Evolutionary conservation across 2,113 vertebrate genomes (phyloP).

Genomic region (Cheilinus undulatus): DNA sequence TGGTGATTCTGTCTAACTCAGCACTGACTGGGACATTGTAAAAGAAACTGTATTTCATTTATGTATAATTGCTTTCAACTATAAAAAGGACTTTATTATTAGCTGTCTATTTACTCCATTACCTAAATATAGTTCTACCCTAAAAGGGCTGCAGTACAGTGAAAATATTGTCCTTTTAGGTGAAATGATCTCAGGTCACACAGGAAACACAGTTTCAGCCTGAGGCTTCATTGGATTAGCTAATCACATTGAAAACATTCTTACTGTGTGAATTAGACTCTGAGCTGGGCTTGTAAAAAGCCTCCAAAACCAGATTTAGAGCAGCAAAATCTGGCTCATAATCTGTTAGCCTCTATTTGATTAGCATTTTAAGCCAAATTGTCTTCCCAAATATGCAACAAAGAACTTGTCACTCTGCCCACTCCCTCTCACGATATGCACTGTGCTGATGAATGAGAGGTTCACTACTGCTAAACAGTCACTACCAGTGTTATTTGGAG

Average conservation of each 20-base stretch:
- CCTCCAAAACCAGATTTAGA: background rate
- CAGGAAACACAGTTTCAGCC: slow-evolving; percentile 48
- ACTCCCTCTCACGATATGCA: background rate
- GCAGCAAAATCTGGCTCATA: background rate
- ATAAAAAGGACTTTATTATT: background rate
- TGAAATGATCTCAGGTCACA: slow-evolving; percentile 22
- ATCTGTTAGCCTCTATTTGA: background rate
- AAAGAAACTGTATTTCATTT: slow-evolving; percentile 5
- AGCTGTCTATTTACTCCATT: background rate
- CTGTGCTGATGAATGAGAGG: background rate
- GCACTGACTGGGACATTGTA: background rate
- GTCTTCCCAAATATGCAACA: slow-evolving; percentile 10
- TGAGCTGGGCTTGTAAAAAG: background rate
- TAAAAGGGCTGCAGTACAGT: slow-evolving; percentile 11
- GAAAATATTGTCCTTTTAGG: slow-evolving; percentile 13
- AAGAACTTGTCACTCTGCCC: background rate
- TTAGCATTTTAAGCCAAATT: slow-evolving; percentile 13
- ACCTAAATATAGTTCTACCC: slow-evolving; percentile 13
- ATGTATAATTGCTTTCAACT: background rate
- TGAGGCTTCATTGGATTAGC: slow-evolving; percentile 48
- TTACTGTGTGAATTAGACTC: slow-evolving; percentile 31
- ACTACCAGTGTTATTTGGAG: no score
- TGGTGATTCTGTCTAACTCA: background rate
- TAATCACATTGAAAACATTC: slow-evolving; percentile 55
- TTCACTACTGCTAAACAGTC: no score